Conservation (phyloP, 1,140 invertebrate species). For the Hermatobates lingyangjiaoensis region DNA sequence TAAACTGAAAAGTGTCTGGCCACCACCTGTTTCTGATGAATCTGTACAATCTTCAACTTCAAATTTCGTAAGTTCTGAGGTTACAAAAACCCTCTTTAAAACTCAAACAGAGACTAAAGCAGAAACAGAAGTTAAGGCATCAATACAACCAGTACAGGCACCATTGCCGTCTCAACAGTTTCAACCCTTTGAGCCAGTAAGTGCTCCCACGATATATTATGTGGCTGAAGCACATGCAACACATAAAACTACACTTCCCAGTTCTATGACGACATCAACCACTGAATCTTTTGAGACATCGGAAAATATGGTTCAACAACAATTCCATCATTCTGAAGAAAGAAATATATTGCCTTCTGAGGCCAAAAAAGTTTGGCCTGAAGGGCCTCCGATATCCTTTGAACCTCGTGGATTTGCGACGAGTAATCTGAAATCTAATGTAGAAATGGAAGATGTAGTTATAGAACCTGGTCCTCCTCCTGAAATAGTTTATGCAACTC, state of each 20-base stretch:
- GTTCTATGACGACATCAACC: not conserved
- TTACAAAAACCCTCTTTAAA: not conserved
- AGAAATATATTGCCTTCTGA: conserved; percentile 17
- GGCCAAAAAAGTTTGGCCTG: conserved; percentile 13
- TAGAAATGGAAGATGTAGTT: conserved; percentile 24
- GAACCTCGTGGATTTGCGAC: conserved; percentile 12
- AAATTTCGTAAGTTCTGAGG: not conserved
- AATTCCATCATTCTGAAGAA: conserved; percentile 21
- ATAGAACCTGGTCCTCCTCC: conserved; percentile 41
- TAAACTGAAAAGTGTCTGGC: conserved; percentile 29
- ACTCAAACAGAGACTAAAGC: not conserved
- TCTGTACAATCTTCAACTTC: not conserved
- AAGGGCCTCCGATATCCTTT: conserved; percentile 12
- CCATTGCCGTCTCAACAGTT: not conserved
- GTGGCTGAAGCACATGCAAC: conserved; percentile 17
- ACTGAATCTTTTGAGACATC: conserved; percentile 2
- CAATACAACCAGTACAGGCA: not conserved
- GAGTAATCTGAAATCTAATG: conserved; percentile 24
- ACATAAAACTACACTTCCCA: conserved; percentile 8
- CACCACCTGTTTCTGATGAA: conserved; percentile 19
- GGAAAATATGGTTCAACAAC: not conserved
- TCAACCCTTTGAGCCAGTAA: too few relatives aligned
- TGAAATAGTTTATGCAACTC: conserved; percentile 38
- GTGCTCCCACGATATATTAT: conserved; percentile 14
- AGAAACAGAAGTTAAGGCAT: not conserved